Evolutionary conservation across 1,140 invertebrate genomes (phyloP).

Genomic region (Tetramorium simillimum): DNA sequence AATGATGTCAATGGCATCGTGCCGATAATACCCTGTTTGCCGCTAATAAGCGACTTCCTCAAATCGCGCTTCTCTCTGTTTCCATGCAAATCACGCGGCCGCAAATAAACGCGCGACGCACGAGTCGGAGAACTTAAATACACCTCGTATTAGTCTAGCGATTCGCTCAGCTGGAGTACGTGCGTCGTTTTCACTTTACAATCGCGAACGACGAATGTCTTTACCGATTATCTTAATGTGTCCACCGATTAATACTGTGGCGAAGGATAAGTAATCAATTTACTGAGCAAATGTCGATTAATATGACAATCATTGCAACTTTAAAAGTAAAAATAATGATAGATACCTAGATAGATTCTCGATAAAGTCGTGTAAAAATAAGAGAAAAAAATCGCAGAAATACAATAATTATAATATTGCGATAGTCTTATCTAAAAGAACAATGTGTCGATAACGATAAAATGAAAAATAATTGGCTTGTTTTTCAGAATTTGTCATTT

Average conservation of each 20-base stretch:
- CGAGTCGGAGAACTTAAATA: constrained; percentile 12
- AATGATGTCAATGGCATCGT: constrained; percentile 56
- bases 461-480: neutral
- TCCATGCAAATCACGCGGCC: constrained; percentile 48
- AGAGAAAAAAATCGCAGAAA: neutral
- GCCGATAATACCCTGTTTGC: constrained; percentile 41
- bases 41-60: constrained; percentile 53
- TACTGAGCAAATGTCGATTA: neutral
- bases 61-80: constrained; percentile 28
- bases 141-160: neutral
- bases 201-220: constrained; percentile 46
- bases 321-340: neutral
- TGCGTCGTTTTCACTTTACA: constrained; percentile 60
- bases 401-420: neutral
- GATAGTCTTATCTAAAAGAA: neutral
- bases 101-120: constrained; percentile 34
- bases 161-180: neutral
- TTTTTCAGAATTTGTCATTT: neutral
- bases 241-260: neutral
- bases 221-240: constrained; percentile 20
- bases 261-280: neutral
- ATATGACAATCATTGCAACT: neutral
- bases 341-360: neutral
- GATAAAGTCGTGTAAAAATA: neutral
- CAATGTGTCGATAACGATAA: neutral